A percentile compares a stretch with the other conserved stretches of the same genome.
Evolutionary conservation across 2,797 vertebrate genomes (phyloP).

Genomic region (Parotocinclus haroldoi): DNA sequence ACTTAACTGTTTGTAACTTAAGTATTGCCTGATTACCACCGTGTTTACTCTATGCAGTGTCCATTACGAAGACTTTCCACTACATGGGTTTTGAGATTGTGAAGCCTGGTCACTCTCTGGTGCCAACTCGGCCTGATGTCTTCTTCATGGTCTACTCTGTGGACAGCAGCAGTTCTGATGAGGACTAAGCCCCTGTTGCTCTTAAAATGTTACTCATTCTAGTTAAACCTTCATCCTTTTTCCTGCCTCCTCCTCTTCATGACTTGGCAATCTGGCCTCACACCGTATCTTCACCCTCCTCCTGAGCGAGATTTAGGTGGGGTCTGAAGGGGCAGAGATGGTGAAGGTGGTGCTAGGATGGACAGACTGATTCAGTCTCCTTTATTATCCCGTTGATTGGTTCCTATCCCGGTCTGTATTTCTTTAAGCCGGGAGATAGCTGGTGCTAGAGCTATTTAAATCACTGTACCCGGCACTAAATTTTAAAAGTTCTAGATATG

Average conservation of each 20-base stretch:
- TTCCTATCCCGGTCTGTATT: constrained; percentile 8
- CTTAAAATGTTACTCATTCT: constrained; percentile 16
- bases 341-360: constrained; percentile 28
- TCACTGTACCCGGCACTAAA: constrained; percentile 42
- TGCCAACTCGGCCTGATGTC: constrained; percentile 83
- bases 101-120: constrained; percentile 84
- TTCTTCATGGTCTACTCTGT: constrained; percentile 91
- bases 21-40: too few relatives aligned
- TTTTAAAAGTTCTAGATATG: constrained; percentile 37
- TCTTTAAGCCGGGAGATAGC: constrained; percentile 35
- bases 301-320: not conserved
- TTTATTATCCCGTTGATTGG: constrained; percentile 4
- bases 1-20: too few relatives aligned
- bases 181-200: constrained; percentile 59
- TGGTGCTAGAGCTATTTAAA: constrained; percentile 40
- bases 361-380: constrained; percentile 16
- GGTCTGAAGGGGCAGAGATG: constrained; percentile 4
- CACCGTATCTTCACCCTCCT: not conserved
- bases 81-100: constrained; percentile 93
- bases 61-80: constrained; percentile 90
- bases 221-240: constrained; percentile 10
- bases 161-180: constrained; percentile 83
- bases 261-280: not conserved
- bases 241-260: constrained; percentile 31
- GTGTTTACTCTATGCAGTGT: constrained; percentile 60